A percentile compares a stretch with the other conserved stretches of the same genome.
phyloP scores from a whole-genome alignment of 1,140 invertebrate genomes.

The Caerostris extrusa region DNA sequence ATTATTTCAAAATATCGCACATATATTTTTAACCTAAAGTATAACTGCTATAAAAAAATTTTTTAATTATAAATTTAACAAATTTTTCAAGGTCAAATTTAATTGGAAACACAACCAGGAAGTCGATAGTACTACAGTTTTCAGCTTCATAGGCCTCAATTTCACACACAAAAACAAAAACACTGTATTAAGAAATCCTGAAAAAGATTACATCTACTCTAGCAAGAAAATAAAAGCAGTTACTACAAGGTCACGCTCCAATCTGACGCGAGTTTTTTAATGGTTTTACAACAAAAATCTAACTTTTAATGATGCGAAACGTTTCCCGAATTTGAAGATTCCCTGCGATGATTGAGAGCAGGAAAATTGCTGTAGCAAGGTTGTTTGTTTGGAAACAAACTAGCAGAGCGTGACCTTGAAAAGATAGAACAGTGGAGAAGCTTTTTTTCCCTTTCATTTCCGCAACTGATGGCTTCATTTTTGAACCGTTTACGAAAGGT shows the following conservation, averaged over 20 bases:
- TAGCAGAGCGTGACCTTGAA: conserved; percentile 21
- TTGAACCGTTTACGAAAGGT: too few relatives aligned
- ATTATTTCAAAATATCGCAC: too few relatives aligned
- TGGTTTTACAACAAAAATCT: neutral
- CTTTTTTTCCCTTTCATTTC: neutral
- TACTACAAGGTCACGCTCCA: neutral
- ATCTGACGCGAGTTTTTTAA: neutral
- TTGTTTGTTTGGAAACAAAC: conserved; percentile 31
- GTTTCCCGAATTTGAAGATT: neutral
- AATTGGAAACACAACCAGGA: neutral
- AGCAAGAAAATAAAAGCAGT: neutral
- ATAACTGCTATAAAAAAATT: too few relatives aligned
- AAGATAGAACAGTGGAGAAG: neutral
- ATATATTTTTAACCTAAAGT: too few relatives aligned
- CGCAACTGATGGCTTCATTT: neutral
- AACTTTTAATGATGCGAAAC: neutral
- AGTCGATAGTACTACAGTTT: neutral
- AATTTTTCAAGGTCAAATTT: too few relatives aligned
- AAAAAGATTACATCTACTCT: conserved; percentile 6
- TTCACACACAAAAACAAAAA: neutral
- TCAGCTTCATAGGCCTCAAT: neutral
- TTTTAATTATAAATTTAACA: too few relatives aligned
- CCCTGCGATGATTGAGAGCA: neutral
- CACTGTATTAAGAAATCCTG: neutral
- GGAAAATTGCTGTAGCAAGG: neutral